phyloP scores from a whole-genome alignment of 2,113 vertebrate species.

The Alligator mississippiensis region DNA sequence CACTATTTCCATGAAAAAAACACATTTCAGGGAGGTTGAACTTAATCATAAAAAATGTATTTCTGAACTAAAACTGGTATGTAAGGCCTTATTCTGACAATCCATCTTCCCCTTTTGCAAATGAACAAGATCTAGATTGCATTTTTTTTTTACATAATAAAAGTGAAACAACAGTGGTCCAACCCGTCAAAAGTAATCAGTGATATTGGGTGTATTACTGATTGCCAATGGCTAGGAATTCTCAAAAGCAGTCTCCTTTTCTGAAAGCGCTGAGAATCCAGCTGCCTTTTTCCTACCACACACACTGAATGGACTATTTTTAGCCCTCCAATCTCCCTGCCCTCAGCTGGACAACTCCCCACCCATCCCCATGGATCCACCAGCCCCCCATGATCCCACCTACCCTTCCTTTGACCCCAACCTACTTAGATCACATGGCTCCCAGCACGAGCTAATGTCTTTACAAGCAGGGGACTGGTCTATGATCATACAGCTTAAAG shows the following conservation, averaged over 20 bases:
- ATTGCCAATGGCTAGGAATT: neutral
- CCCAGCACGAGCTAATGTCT: too few species aligned
- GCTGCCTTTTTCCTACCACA: too few species aligned
- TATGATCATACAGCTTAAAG: too few species aligned
- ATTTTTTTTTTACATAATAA: neutral
- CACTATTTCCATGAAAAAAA: neutral
- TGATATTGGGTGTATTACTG: neutral
- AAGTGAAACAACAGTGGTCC: rapidly evolving
- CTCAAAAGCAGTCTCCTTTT: neutral
- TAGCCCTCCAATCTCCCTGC: too few species aligned
- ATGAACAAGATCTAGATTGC: neutral
- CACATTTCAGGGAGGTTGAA: neutral
- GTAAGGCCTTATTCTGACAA: neutral
- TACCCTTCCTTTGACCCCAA: too few species aligned
- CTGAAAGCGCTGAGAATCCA: neutral
- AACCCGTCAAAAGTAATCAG: neutral
- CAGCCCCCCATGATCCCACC: too few species aligned
- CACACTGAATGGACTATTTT: too few species aligned
- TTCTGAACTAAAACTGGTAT: neutral
- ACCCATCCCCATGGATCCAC: too few species aligned
- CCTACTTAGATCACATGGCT: too few species aligned
- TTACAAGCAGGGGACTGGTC: too few species aligned
- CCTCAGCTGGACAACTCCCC: too few species aligned
- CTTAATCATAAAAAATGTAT: neutral
- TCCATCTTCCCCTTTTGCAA: rapidly evolving